phyloP scores from a whole-genome alignment of 2,797 vertebrate species.

The Tiaroga cobitis region DNA sequence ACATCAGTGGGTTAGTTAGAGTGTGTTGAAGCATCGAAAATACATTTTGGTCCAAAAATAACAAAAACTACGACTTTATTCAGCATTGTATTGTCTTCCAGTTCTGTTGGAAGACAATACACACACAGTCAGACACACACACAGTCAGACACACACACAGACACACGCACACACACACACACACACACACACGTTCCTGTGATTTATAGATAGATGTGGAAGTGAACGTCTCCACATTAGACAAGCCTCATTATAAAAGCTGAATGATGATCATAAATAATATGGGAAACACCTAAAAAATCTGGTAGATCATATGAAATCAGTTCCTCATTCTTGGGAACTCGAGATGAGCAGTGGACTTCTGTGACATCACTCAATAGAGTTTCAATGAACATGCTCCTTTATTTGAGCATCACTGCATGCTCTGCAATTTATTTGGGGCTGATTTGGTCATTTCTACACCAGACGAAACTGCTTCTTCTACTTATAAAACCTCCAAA shows the following conservation, averaged over 20 bases:
- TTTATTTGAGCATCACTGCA: neutral
- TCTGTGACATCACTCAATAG: neutral
- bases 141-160: too few species aligned
- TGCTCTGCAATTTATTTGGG: neutral
- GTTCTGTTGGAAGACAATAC: too few species aligned
- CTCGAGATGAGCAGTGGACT: neutral
- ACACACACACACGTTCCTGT: too few species aligned
- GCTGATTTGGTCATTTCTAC: neutral
- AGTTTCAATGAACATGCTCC: neutral
- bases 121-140: too few species aligned
- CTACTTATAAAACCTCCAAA: neutral
- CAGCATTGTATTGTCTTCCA: too few species aligned
- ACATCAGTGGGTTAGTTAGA: too few species aligned
- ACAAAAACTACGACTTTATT: too few species aligned
- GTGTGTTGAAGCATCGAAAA: too few species aligned
- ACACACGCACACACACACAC: too few species aligned
- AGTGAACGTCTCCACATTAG: neutral
- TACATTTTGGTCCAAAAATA: too few species aligned
- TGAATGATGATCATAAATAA: neutral
- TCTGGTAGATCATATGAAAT: neutral
- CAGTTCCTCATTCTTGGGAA: neutral
- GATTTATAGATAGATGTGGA: neutral
- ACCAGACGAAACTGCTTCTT: neutral
- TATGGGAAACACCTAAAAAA: neutral
- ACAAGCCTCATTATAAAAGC: neutral